Percentiles rank a stretch among this genome's conserved stretches.
These are phyloP conservation scores for Eilema caniola DNA, from an alignment of 2,888 invertebrate species.

Conservation along the genomic window DNA sequence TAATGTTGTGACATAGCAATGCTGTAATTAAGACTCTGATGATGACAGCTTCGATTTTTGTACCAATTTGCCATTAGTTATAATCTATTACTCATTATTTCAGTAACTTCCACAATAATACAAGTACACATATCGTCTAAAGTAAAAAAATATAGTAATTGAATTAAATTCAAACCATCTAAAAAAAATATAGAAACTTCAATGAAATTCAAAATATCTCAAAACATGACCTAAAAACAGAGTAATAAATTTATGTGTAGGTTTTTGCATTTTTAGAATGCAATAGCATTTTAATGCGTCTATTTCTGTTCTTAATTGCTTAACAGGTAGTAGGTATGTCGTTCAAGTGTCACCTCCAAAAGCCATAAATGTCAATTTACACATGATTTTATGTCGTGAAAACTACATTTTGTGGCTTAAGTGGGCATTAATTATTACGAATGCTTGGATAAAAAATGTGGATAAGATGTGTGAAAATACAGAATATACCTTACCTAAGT, in stretches of 20 bases:
- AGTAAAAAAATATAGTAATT: no score
- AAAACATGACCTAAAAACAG: conserved; percentile 11
- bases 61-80: background rate
- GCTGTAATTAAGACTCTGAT: background rate
- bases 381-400: conserved; percentile 52
- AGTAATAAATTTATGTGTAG: conserved; percentile 3
- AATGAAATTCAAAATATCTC: background rate
- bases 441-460: conserved; percentile 18
- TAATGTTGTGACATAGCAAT: background rate
- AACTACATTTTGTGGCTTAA: conserved; percentile 41
- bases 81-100: background rate
- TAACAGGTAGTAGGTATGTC: conserved; percentile 40
- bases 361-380: conserved; percentile 56
- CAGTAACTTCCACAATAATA: background rate
- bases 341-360: conserved; percentile 35
- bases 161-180: no score
- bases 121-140: no score
- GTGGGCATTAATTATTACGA: conserved; percentile 26
- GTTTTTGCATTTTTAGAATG: conserved; percentile 25
- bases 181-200: background rate
- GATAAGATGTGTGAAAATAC: conserved; percentile 15
- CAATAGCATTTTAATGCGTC: conserved; percentile 36
- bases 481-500: background rate
- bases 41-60: background rate
- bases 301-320: conserved; percentile 38